Evolutionary conservation across 1,140 invertebrate genomes (phyloP).

Genomic region (Apis dorsata): DNA sequence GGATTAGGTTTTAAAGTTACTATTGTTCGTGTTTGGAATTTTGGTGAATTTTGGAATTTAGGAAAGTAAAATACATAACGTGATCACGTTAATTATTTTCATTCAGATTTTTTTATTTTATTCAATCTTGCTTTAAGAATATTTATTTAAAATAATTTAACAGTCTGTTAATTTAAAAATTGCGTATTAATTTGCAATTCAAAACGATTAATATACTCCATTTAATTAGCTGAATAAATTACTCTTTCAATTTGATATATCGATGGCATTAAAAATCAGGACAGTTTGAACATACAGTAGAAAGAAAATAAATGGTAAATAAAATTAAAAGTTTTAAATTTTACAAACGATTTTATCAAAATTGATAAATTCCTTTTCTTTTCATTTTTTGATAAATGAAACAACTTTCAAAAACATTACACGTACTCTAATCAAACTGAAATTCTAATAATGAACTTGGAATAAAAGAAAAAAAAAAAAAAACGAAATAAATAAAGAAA

Average conservation of each 20-base stretch:
- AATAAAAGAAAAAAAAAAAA: neutral
- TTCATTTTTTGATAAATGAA: too few species aligned
- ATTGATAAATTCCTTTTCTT: too few species aligned
- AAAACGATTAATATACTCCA: neutral
- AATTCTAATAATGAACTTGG: neutral
- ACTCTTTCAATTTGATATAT: neutral
- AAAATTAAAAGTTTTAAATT: neutral
- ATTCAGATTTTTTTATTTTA: too few species aligned
- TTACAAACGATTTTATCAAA: too few species aligned
- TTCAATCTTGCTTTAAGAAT: too few species aligned
- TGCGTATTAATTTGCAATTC: neutral
- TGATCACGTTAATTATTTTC: too few species aligned
- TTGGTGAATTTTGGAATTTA: too few species aligned
- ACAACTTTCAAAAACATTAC: neutral
- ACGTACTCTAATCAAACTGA: neutral
- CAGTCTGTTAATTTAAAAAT: neutral
- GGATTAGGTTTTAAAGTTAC: too few species aligned
- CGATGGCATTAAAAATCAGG: neutral
- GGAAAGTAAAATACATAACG: too few species aligned
- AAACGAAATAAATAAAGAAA: neutral
- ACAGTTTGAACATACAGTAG: neutral
- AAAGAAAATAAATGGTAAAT: neutral
- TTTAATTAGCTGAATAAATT: neutral
- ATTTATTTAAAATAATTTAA: neutral
- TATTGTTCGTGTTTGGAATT: too few species aligned